phyloP scores from a whole-genome alignment of 2,797 vertebrate species.

The Microcaecilia unicolor region DNA sequence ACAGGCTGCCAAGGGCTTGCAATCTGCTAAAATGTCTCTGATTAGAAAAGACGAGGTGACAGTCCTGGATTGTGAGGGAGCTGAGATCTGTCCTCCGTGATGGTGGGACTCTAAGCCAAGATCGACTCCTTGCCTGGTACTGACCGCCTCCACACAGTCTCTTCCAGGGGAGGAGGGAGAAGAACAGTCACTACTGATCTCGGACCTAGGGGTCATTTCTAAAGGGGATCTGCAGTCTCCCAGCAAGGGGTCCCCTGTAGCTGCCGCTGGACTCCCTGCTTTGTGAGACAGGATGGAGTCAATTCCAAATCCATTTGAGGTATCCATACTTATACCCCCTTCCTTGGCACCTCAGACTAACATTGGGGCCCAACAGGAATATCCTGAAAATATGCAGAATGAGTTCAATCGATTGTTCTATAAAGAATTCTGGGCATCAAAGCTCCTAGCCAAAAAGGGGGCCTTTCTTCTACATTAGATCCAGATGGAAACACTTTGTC shows the following conservation, averaged over 20 bases:
- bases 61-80: constrained; percentile 82
- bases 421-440: no score
- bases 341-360: constrained; percentile 48
- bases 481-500: no score
- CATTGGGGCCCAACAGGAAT: constrained; percentile 33
- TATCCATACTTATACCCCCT: constrained; percentile 76
- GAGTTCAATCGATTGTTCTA: no score
- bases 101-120: constrained; percentile 75
- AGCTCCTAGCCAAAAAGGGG: no score
- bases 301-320: constrained; percentile 93
- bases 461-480: no score
- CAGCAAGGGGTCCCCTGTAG: constrained; percentile 76
- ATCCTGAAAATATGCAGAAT: not conserved
- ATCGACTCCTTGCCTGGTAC: constrained; percentile 57
- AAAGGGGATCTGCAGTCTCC: constrained; percentile 81
- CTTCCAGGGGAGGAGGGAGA: constrained; percentile 81
- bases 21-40: constrained; percentile 93
- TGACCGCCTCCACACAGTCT: constrained; percentile 72
- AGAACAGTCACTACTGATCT: constrained; percentile 84
- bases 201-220: constrained; percentile 87
- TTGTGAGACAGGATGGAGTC: constrained; percentile 93
- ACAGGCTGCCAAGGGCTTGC: constrained; percentile 90
- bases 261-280: constrained; percentile 75
- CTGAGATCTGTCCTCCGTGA: constrained; percentile 73
- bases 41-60: constrained; percentile 96